Evolutionary conservation across 2,888 invertebrate genomes (phyloP).

Genomic region (Noctua janthe): DNA sequence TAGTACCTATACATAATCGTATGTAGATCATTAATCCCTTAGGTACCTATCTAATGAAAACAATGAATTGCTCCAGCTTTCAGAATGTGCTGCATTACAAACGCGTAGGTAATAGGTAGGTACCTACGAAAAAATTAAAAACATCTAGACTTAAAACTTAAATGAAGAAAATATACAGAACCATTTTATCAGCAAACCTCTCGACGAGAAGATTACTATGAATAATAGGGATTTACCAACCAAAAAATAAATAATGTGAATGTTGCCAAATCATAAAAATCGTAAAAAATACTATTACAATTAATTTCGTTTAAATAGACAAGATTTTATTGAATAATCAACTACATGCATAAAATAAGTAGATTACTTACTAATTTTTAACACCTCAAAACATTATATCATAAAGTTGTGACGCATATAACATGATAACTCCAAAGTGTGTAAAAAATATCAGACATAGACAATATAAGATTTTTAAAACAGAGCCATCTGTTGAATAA

Average conservation of each 20-base stretch:
- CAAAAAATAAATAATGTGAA: neutral
- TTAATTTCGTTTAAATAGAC: neutral
- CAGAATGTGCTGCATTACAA: neutral
- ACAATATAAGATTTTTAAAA: neutral
- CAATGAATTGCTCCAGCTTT: neutral
- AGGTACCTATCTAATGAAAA: too few species aligned
- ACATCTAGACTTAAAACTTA: neutral
- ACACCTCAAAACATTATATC: neutral
- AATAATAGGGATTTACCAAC: neutral
- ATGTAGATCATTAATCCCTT: too few species aligned
- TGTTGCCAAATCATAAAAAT: neutral
- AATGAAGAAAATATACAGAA: neutral
- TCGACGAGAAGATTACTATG: neutral
- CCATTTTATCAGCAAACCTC: neutral
- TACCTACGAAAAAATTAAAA: neutral
- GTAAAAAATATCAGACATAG: neutral
- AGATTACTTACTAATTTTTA: neutral
- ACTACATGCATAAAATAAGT: neutral
- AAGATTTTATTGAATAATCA: neutral
- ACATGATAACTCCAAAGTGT: neutral
- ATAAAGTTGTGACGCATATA: neutral
- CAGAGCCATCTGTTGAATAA: slow-evolving; percentile 38
- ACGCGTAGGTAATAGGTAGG: neutral
- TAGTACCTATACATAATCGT: too few species aligned
- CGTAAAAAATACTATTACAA: neutral